Conservation (phyloP, 2,888 invertebrate species). For the Cylindroiulus punctatus region DNA sequence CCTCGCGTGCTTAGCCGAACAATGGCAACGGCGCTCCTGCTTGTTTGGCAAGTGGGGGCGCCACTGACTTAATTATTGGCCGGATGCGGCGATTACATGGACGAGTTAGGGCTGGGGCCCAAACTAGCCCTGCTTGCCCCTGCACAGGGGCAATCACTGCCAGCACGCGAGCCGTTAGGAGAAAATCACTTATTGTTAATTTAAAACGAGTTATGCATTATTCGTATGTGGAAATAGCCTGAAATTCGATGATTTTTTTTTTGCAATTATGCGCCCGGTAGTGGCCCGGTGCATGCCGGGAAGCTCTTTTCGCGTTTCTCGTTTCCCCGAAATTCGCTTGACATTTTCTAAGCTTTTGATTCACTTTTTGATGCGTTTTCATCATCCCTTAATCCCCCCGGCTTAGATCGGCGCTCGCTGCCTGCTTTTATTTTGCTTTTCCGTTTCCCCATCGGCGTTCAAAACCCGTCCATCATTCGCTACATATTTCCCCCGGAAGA, state of each 20-base stretch:
- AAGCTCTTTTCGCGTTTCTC: neutral
- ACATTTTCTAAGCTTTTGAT: constrained; percentile 45
- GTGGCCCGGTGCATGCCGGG: neutral
- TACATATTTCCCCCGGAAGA: neutral
- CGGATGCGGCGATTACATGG: neutral
- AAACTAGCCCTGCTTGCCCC: too few relatives aligned
- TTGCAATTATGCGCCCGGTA: too few relatives aligned
- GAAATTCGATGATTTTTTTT: neutral
- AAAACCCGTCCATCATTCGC: constrained; percentile 10
- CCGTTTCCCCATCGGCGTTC: constrained; percentile 12
- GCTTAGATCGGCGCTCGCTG: neutral
- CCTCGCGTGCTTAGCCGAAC: neutral
- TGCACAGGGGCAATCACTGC: too few relatives aligned
- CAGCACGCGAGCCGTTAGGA: too few relatives aligned
- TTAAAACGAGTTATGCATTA: too few relatives aligned
- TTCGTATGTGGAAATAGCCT: too few relatives aligned
- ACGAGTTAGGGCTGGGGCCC: too few relatives aligned
- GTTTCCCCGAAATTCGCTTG: neutral
- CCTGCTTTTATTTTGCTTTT: constrained; percentile 3
- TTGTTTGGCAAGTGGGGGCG: neutral
- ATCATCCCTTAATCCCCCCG: constrained; percentile 8
- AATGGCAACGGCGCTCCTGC: constrained; percentile 1
- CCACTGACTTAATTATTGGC: neutral
- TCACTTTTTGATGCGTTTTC: constrained; percentile 45
- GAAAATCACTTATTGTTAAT: too few relatives aligned